Conservation (phyloP, 92 coral and sea anemone species). For the Phenganax subtilis region DNA sequence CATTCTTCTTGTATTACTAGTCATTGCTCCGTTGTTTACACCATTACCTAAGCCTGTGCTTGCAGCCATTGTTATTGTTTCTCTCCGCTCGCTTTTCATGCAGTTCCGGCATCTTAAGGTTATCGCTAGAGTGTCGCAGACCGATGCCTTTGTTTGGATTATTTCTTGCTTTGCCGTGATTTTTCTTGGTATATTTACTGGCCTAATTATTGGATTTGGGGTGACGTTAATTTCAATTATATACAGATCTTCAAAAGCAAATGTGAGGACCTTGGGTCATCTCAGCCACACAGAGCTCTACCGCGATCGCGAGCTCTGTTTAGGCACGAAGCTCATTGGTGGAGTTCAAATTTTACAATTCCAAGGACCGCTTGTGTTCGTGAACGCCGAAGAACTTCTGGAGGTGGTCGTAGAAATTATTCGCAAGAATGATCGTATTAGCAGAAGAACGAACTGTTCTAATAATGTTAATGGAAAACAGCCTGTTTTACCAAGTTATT, state of each 20-base stretch:
- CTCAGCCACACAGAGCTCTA: conserved; percentile 19
- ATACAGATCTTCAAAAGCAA: conserved; percentile 69
- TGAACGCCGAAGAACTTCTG: conserved; percentile 78
- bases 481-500: not conserved
- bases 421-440: conserved; percentile 55
- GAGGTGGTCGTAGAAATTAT: conserved; percentile 58
- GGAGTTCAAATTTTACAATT: conserved; percentile 81
- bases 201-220: conserved; percentile 68
- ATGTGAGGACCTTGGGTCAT: conserved; percentile 15
- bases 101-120: conserved; percentile 68
- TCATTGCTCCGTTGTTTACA: conserved; percentile 79
- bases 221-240: conserved; percentile 68
- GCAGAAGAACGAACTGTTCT: no score
- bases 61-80: conserved; percentile 85
- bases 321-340: conserved; percentile 60
- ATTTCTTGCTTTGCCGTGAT: conserved; percentile 79
- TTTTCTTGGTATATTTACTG: conserved; percentile 87
- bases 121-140: conserved; percentile 72
- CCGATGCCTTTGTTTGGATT: conserved; percentile 90
- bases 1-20: conserved; percentile 72
- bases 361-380: conserved; percentile 78
- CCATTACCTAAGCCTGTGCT: conserved; percentile 92
- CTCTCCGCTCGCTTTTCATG: conserved; percentile 70
- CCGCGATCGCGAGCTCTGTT: conserved; percentile 20
- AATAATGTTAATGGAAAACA: not conserved